phyloP scores from a whole-genome alignment of 2,888 invertebrate species.

The Marasmarcha lunaedactyla region DNA sequence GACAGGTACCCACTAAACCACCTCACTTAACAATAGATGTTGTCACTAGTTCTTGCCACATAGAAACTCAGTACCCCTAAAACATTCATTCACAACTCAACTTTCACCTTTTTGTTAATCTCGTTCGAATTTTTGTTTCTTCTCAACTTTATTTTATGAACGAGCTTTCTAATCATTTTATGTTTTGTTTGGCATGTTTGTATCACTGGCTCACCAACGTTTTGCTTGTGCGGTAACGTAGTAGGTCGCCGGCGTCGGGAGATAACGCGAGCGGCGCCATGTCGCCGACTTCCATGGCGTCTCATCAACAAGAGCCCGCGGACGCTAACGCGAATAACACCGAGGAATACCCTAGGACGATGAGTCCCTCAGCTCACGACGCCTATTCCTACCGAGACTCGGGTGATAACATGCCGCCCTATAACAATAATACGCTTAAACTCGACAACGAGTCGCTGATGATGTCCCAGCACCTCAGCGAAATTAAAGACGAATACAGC shows the following conservation, averaged over 20 bases:
- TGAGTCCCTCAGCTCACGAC: conserved; percentile 68
- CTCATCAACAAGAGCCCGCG: conserved; percentile 35
- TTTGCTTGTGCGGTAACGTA: conserved; percentile 9
- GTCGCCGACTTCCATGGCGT: conserved; percentile 50
- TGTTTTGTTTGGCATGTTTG: conserved; percentile 62
- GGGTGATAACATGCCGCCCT: conserved; percentile 33
- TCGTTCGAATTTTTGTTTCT: conserved; percentile 21
- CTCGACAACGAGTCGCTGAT: conserved; percentile 58
- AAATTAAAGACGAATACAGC: conserved; percentile 49
- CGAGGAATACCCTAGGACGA: conserved; percentile 46
- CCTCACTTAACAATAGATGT: conserved; percentile 3
- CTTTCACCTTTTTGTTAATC: conserved; percentile 26
- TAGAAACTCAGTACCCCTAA: conserved; percentile 14
- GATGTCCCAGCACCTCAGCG: conserved; percentile 49
- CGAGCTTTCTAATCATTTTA: conserved; percentile 40
- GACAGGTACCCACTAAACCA: conserved; percentile 75
- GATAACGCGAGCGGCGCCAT: conserved; percentile 50
- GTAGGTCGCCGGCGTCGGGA: conserved; percentile 61
- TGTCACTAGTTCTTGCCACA: not conserved
- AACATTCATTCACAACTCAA: conserved; percentile 25
- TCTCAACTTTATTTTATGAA: conserved; percentile 25
- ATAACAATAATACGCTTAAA: conserved; percentile 62
- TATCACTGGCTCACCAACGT: conserved; percentile 65
- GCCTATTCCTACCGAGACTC: conserved; percentile 67
- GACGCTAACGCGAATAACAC: conserved; percentile 41